These are phyloP conservation scores for Oscheius sp. DNA, from an alignment of 2,888 invertebrate species.

Conservation along the genomic window DNA sequence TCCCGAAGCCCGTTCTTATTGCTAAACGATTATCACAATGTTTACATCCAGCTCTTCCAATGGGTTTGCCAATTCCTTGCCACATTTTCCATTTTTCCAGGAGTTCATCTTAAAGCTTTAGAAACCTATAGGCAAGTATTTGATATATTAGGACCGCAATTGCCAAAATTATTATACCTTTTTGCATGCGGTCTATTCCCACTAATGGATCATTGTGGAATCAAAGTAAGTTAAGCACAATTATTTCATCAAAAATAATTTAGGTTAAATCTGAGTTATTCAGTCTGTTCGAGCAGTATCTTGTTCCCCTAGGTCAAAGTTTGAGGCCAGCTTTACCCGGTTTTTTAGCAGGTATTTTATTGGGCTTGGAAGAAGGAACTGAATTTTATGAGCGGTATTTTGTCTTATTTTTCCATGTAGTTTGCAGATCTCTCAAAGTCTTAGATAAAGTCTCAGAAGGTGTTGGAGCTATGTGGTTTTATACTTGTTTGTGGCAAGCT, in stretches of 20 bases:
- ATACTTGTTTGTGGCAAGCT: conserved; percentile 86
- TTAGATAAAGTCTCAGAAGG: conserved; percentile 70
- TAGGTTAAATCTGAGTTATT: conserved; percentile 85
- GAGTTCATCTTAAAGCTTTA: conserved; percentile 88
- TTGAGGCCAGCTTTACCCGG: conserved; percentile 85
- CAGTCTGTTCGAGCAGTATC: conserved; percentile 85
- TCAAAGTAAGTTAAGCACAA: conserved; percentile 72
- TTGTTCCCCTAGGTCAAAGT: conserved; percentile 82
- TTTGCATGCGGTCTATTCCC: conserved; percentile 82
- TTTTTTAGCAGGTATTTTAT: conserved; percentile 85
- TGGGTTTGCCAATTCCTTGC: conserved; percentile 72
- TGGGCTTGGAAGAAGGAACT: conserved; percentile 76
- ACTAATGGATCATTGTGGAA: conserved; percentile 85
- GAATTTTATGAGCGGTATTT: conserved; percentile 66
- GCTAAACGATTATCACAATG: conserved; percentile 91
- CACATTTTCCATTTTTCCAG: conserved; percentile 28
- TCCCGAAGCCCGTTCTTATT: conserved; percentile 86
- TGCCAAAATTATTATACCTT: conserved; percentile 65
- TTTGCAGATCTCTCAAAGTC: conserved; percentile 55
- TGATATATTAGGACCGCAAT: conserved; percentile 82
- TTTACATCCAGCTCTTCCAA: conserved; percentile 89
- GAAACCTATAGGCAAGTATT: conserved; percentile 91
- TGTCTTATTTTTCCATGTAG: not conserved
- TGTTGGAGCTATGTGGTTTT: conserved; percentile 83
- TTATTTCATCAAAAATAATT: not conserved